A percentile compares a stretch with the other conserved stretches of the same genome.
These are phyloP conservation scores for Calameuta pallipes DNA, from an alignment of 2,888 invertebrate species.

Conservation along the genomic window DNA sequence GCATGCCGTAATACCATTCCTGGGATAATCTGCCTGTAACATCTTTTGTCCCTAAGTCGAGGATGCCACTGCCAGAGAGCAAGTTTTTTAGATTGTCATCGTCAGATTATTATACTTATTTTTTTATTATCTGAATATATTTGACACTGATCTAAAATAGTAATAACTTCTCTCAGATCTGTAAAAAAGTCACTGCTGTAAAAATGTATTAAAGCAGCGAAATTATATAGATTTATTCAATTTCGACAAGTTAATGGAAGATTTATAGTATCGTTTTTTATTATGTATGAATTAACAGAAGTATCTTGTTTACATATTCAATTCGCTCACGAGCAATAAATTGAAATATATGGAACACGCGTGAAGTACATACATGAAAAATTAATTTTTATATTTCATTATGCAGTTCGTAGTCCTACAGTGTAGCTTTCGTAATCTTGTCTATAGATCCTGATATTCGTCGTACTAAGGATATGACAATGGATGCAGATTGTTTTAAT, in stretches of 20 bases:
- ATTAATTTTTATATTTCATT: not conserved
- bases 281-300: constrained; percentile 9
- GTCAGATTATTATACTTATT: not conserved
- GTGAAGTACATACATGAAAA: not conserved
- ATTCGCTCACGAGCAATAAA: not conserved
- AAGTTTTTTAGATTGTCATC: constrained; percentile 22
- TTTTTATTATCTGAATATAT: not conserved
- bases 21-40: constrained; percentile 44
- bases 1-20: constrained; percentile 30
- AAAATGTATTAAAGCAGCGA: constrained; percentile 25
- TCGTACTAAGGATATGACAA: not conserved
- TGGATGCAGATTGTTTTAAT: not conserved
- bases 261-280: constrained; percentile 21
- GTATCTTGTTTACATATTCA: not conserved
- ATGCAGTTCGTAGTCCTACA: not conserved
- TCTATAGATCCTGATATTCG: not conserved
- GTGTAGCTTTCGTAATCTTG: not conserved
- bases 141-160: constrained; percentile 5
- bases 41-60: constrained; percentile 39
- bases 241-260: constrained; percentile 28
- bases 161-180: constrained; percentile 25
- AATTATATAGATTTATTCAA: constrained; percentile 29
- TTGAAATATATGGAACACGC: not conserved
- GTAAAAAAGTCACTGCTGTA: constrained; percentile 27
- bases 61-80: constrained; percentile 51